Evolutionary conservation across 1,140 invertebrate genomes (phyloP), one percentile per base, ranked within the genome.

Genomic region (Bactericera cockerelli): DNA sequence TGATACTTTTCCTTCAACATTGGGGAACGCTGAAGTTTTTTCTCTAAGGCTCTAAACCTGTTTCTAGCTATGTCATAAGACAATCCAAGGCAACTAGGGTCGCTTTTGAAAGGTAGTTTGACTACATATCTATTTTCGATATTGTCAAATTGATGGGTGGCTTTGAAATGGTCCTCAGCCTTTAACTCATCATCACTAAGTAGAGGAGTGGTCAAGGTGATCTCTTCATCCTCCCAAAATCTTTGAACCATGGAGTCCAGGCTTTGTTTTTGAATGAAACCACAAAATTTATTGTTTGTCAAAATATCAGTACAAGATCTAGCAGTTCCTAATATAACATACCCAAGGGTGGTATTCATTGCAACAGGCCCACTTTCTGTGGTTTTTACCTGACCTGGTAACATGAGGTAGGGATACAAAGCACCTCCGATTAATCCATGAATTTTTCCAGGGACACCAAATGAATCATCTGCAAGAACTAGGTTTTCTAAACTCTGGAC

Each of bases 61-160:
- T 36, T 36, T 36, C 10, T 11, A 36, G 33, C 33, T 16, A 36
- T 36, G 33, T 36, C 16, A 36, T 11, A 36, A 36, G 61, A 63
- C 14, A 59, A 21, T 21, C 61, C 61, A 14, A 63, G 24, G 11
- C 25, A 14, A 1, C 0, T 14, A 6, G 14, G 26, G 39, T 49
- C 31, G 1, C 55, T 22, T 24, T 57, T 58, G 4, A 63, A 59
- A 26, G 62, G 60, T 26, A 63, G 57, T n/a, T 16, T 56, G 2
- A 59, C 60, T 0, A 59, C 38, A 54, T 42, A 63, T 22, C 28
- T 36, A n/a, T n/a, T n/a, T n/a, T n/a, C n/a, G n/a, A n/a, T n/a
- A n/a, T n/a, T n/a, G n/a, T n/a, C n/a, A n/a, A n/a, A n/a, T n/a
- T n/a, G n/a, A n/a, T n/a, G n/a, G n/a, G n/a, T n/a, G n/a, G n/a